These are phyloP conservation scores for Calliopum simillimum DNA, from an alignment of 2,888 invertebrate genomes.

Conservation along the genomic window DNA sequence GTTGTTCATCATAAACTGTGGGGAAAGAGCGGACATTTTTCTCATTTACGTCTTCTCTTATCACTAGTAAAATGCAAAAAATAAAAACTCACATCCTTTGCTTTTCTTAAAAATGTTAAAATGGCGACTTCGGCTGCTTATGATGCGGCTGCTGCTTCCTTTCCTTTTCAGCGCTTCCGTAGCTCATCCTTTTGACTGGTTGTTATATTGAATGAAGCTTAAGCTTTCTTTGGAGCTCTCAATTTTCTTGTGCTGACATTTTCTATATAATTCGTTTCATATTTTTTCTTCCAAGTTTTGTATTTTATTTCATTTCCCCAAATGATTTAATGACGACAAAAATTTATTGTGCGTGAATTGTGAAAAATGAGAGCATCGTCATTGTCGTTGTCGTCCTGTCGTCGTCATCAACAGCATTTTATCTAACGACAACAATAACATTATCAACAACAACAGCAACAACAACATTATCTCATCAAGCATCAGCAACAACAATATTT, in stretches of 20 bases:
- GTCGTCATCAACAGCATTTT: not conserved
- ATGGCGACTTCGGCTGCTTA: not conserved
- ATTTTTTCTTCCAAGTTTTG: not conserved
- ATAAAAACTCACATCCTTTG: not conserved
- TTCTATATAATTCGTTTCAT: constrained; percentile 24
- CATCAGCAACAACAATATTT: not conserved
- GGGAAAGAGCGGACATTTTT: not conserved
- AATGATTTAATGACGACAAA: constrained; percentile 64
- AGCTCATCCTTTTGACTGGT: not conserved
- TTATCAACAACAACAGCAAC: not conserved
- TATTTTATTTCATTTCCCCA: constrained; percentile 43
- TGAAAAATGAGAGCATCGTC: constrained; percentile 35
- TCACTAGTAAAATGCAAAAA: not conserved
- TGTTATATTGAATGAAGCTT: too few relatives aligned
- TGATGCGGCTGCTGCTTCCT: constrained; percentile 17
- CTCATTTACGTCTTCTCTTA: constrained; percentile 16
- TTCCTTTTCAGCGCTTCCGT: not conserved
- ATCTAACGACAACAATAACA: not conserved
- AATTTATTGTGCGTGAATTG: constrained; percentile 65
- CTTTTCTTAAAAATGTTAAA: constrained; percentile 7
- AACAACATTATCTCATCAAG: not conserved
- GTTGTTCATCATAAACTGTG: not conserved
- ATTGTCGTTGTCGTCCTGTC: not conserved
- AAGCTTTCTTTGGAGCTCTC: not conserved
- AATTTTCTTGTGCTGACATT: constrained; percentile 30